Conservation (phyloP, 1,140 invertebrate species). For the Amphibalanus amphitrite region DNA sequence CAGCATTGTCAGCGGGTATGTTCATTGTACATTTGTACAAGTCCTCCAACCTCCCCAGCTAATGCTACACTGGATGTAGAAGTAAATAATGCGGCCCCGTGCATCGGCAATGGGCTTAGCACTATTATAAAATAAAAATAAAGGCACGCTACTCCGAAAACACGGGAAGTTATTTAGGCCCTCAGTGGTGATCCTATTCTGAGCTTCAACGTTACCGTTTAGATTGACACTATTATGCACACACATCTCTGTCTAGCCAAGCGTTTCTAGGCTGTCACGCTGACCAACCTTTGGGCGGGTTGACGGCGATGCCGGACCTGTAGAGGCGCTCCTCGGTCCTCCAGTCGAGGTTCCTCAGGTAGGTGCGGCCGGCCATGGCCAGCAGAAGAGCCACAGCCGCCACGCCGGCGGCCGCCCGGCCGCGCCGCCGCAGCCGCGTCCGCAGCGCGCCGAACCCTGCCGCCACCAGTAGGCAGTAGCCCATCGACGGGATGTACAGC, state of each 20-base stretch:
- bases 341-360: conserved; percentile 69
- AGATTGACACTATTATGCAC: neutral
- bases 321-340: conserved; percentile 81
- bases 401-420: neutral
- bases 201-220: too few species aligned
- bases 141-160: too few species aligned
- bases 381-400: conserved; percentile 15
- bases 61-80: too few species aligned
- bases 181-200: too few species aligned
- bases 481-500: conserved; percentile 68
- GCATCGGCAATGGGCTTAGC: too few species aligned
- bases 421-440: conserved; percentile 6
- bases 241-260: neutral
- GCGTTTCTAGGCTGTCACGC: neutral
- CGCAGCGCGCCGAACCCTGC: conserved; percentile 38
- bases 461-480: conserved; percentile 56
- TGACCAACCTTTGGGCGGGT: conserved; percentile 88
- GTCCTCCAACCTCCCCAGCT: too few species aligned
- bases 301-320: conserved; percentile 69
- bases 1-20: too few species aligned
- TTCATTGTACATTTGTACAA: too few species aligned
- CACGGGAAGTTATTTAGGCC: too few species aligned
- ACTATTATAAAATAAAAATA: too few species aligned
- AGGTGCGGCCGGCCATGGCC: conserved; percentile 16
- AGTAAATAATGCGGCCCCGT: too few species aligned